These are phyloP conservation scores for Caenorhabditis sp. DNA, from an alignment of 2,888 invertebrate genomes.

Conservation along the genomic window DNA sequence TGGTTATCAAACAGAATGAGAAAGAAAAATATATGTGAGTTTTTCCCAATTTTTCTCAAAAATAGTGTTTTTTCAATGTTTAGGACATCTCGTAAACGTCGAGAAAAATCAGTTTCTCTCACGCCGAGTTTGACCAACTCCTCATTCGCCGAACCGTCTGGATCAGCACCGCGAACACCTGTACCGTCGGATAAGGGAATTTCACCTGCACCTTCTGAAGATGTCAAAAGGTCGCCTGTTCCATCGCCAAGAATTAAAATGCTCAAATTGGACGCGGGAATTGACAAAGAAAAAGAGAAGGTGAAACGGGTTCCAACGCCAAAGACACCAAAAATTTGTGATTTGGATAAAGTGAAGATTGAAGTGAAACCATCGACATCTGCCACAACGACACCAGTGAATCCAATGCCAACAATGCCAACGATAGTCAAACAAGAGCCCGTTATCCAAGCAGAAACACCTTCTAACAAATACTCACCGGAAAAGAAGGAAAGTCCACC, in stretches of 20 bases:
- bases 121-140: neutral
- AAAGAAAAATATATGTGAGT: slow-evolving; percentile 40
- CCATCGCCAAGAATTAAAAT: neutral
- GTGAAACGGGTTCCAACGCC: neutral
- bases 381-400: neutral
- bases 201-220: neutral
- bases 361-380: too few relatives aligned
- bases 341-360: too few relatives aligned
- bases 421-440: too few relatives aligned
- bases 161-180: neutral
- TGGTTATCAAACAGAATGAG: slow-evolving; percentile 71
- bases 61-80: neutral
- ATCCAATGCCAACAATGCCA: neutral
- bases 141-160: neutral
- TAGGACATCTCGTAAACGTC: neutral
- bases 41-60: neutral
- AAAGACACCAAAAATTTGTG: too few relatives aligned
- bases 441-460: too few relatives aligned
- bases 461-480: neutral
- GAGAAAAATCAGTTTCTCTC: neutral
- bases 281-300: slow-evolving; percentile 8
- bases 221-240: neutral
- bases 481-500: neutral
- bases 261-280: neutral
- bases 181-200: neutral